phyloP scores from a whole-genome alignment of 1,140 invertebrate genomes.

The Drosophila novamexicana region DNA sequence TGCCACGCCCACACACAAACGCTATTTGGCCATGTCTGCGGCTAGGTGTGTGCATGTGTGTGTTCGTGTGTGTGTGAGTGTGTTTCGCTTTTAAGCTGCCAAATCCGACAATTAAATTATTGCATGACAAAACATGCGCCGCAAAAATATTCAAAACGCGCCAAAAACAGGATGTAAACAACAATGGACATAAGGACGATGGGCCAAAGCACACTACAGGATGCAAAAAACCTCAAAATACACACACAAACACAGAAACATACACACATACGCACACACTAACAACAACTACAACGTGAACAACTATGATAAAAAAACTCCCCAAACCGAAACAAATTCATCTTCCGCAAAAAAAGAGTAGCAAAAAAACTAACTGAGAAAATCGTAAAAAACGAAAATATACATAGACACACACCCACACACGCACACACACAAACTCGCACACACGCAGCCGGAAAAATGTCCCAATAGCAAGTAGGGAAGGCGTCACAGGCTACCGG shows the following conservation, averaged over 20 bases:
- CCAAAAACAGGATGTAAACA: slow-evolving; percentile 80
- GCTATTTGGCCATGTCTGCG: slow-evolving; percentile 7
- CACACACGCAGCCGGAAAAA: slow-evolving; percentile 12
- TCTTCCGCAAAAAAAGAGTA: slow-evolving; percentile 54
- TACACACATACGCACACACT: not conserved
- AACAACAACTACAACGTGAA: slow-evolving; percentile 36
- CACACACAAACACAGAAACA: slow-evolving; percentile 13
- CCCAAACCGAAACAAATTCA: slow-evolving; percentile 53
- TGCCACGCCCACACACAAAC: slow-evolving; percentile 9
- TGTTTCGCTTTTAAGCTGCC: slow-evolving; percentile 66
- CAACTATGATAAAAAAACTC: slow-evolving; percentile 24
- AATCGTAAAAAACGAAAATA: slow-evolving; percentile 42
- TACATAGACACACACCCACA: slow-evolving; percentile 9
- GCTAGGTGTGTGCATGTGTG: not conserved
- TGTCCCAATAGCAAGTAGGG: slow-evolving; percentile 9
- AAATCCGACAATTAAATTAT: slow-evolving; percentile 83
- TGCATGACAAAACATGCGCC: slow-evolving; percentile 77
- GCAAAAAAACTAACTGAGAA: slow-evolving; percentile 17
- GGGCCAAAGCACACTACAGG: slow-evolving; percentile 5
- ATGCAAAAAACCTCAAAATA: slow-evolving; percentile 16
- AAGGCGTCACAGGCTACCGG: slow-evolving; percentile 36
- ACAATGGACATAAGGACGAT: slow-evolving; percentile 44
- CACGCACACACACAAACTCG: slow-evolving; percentile 26
- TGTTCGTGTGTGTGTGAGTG: slow-evolving; percentile 6
- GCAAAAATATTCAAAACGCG: slow-evolving; percentile 81